Evolutionary conservation across 2,113 vertebrate genomes (phyloP).

Genomic region (Callospermophilus lateralis): DNA sequence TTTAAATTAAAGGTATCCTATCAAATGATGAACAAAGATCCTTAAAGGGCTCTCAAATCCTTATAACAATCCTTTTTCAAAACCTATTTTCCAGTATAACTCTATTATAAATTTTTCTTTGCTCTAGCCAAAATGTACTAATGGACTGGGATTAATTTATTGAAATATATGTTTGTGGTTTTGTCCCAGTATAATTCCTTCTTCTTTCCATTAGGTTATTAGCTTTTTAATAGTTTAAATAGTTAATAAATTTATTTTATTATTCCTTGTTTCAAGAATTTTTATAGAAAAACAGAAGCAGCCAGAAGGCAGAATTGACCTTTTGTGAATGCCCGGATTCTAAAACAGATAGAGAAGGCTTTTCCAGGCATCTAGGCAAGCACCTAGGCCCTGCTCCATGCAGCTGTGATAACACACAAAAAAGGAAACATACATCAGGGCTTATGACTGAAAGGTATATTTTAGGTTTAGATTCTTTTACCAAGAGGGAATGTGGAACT

Average conservation of each 20-base stretch:
- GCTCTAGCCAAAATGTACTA: background rate
- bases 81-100: background rate
- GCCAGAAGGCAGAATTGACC: background rate
- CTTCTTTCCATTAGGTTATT: background rate
- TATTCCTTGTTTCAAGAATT: background rate
- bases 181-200: background rate
- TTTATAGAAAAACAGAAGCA: background rate
- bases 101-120: background rate
- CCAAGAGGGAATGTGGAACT: background rate
- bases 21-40: background rate
- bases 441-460: no score
- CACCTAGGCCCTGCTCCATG: background rate
- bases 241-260: background rate
- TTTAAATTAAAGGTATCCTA: background rate
- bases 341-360: background rate
- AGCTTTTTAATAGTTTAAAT: conserved; percentile 12
- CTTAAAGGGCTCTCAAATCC: background rate
- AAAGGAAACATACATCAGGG: background rate
- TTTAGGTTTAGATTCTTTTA: background rate
- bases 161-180: background rate
- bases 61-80: background rate
- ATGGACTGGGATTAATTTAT: background rate
- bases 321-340: background rate
- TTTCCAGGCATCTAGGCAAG: background rate
- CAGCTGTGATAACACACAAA: background rate